A percentile compares a stretch with the other conserved stretches of the same genome.
Evolutionary conservation across 2,888 invertebrate species (phyloP).

Genomic region (Drosophila ustulata): DNA sequence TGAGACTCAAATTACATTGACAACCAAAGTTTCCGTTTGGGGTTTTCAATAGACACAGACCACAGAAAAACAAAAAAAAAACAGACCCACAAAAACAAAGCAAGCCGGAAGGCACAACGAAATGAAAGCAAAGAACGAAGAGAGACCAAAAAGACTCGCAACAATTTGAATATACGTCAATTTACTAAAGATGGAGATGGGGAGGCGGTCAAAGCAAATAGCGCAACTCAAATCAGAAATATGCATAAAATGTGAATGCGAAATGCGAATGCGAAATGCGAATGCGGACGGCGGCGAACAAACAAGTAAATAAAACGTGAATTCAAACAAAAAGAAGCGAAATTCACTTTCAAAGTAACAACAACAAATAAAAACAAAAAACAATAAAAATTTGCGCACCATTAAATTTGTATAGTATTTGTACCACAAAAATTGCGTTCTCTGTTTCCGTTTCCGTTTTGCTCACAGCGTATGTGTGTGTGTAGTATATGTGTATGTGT

Average conservation of each 20-base stretch:
- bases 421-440: constrained; percentile 49
- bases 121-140: constrained; percentile 26
- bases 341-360: constrained; percentile 16
- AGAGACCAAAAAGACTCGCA: constrained; percentile 12
- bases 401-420: constrained; percentile 72
- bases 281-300: constrained; percentile 18
- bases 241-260: constrained; percentile 61
- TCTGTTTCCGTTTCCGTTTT: constrained; percentile 38
- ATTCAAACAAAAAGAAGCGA: constrained; percentile 39
- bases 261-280: constrained; percentile 51
- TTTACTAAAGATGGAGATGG: constrained; percentile 17
- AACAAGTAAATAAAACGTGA: constrained; percentile 48
- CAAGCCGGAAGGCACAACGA: constrained; percentile 23
- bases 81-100: constrained; percentile 39
- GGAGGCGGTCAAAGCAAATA: constrained; percentile 55
- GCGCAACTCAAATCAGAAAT: constrained; percentile 60
- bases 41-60: constrained; percentile 25
- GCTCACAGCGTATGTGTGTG: constrained; percentile 3
- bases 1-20: constrained; percentile 66
- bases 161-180: constrained; percentile 17
- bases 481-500: not conserved
- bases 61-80: constrained; percentile 3
- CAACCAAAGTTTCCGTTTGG: constrained; percentile 47
- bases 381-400: constrained; percentile 77
- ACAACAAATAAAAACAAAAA: constrained; percentile 45